Conservation (phyloP, 2,113 vertebrate species). For the Himantopus leucocephalus region DNA sequence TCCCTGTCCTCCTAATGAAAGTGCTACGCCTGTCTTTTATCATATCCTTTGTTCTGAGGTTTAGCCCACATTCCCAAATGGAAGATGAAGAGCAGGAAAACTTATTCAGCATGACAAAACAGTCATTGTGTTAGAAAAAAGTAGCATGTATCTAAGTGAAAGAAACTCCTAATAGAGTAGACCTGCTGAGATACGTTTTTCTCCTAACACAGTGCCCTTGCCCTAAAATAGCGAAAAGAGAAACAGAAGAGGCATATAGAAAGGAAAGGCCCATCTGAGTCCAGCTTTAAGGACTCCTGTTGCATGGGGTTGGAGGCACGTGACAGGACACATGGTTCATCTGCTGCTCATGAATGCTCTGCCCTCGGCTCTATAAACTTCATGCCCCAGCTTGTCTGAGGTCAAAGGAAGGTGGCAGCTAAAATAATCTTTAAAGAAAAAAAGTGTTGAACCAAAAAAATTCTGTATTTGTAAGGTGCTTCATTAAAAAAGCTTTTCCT, state of each 20-base stretch:
- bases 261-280: not conserved
- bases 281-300: not conserved
- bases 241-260: not conserved
- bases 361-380: not conserved
- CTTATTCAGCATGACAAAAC: not conserved
- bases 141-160: not conserved
- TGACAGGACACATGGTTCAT: not conserved
- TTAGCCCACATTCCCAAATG: slow-evolving; percentile 3
- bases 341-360: not conserved
- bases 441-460: not conserved
- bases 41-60: not conserved
- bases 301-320: not conserved
- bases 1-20: not conserved
- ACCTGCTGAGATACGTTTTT: not conserved
- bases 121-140: not conserved
- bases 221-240: not conserved
- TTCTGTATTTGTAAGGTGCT: not conserved
- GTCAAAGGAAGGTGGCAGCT: not conserved
- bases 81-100: slow-evolving; percentile 18
- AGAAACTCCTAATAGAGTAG: not conserved
- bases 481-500: not conserved
- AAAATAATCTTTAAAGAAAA: not conserved
- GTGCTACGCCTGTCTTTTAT: not conserved
- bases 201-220: not conserved
- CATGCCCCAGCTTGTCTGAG: not conserved